phyloP scores from a whole-genome alignment of 2,113 vertebrate species.

The Labeo rohita region DNA sequence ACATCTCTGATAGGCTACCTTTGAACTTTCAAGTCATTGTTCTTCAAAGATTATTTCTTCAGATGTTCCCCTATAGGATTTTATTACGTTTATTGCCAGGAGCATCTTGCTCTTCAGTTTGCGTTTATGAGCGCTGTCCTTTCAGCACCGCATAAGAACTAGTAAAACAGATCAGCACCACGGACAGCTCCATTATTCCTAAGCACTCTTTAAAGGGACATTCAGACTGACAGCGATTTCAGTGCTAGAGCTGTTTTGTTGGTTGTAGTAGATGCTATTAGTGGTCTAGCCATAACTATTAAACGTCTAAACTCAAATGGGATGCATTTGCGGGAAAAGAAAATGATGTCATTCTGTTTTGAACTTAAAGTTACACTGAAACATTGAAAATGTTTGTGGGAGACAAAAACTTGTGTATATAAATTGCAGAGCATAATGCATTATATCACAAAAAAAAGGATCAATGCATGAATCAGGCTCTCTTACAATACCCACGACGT shows the following conservation, averaged over 20 bases:
- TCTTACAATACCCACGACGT: too few species aligned
- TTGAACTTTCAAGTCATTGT: background rate
- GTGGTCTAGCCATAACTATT: background rate
- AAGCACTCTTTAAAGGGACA: background rate
- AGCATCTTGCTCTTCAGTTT: conserved; percentile 12
- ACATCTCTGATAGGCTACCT: conserved; percentile 5
- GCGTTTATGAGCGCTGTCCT: background rate
- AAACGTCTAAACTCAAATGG: background rate
- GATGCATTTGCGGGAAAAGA: background rate
- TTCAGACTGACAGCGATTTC: background rate
- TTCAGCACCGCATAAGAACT: conserved; percentile 25
- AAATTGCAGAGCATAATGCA: background rate
- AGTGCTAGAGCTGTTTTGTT: background rate
- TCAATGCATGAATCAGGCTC: conserved; percentile 11
- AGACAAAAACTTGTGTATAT: background rate
- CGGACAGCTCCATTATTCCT: conserved; percentile 10
- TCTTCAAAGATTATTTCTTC: conserved; percentile 3
- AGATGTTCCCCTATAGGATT: background rate
- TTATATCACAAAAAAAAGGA: background rate
- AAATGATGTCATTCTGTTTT: background rate
- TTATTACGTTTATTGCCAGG: background rate
- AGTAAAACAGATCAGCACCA: conserved; percentile 36
- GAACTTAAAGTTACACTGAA: background rate
- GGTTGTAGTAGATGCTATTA: background rate
- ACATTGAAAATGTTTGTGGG: background rate